Percentiles rank a stretch among this genome's conserved stretches.
Evolutionary conservation across 2,113 vertebrate species (phyloP).

Genomic region (Delphinus delphis): DNA sequence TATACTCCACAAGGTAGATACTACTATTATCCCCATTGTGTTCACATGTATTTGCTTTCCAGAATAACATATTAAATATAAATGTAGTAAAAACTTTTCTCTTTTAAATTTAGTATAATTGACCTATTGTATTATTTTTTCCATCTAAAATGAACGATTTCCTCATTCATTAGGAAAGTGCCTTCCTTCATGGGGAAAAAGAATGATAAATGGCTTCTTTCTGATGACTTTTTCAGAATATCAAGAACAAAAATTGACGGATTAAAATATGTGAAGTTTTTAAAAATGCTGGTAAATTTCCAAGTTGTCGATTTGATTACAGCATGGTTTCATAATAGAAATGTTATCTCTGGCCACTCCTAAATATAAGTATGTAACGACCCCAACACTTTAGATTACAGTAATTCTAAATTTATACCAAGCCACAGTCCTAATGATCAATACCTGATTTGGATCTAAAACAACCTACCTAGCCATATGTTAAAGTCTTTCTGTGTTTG

Average conservation of each 20-base stretch:
- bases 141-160: slow-evolving; percentile 23
- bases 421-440: slow-evolving; percentile 15
- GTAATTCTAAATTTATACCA: slow-evolving; percentile 47
- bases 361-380: slow-evolving; percentile 21
- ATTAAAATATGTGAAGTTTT: slow-evolving; percentile 4
- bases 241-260: background rate
- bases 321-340: slow-evolving; percentile 33
- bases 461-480: background rate
- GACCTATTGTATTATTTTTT: background rate
- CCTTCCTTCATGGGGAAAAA: slow-evolving; percentile 27
- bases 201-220: slow-evolving; percentile 33
- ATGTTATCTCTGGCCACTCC: slow-evolving; percentile 16
- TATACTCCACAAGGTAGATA: no score
- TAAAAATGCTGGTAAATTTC: background rate
- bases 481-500: slow-evolving; percentile 38
- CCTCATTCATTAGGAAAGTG: slow-evolving; percentile 20
- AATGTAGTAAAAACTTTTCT: background rate
- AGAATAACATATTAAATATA: slow-evolving; percentile 25
- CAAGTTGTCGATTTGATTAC: slow-evolving; percentile 31
- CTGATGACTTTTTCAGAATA: background rate
- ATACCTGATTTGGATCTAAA: slow-evolving; percentile 39
- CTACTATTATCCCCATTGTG: background rate
- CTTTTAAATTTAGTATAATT: slow-evolving; percentile 11
- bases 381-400: slow-evolving; percentile 2
- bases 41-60: background rate